Conservation (phyloP, 1,140 invertebrate genomes). For the Nixonia krombeini region DNA sequence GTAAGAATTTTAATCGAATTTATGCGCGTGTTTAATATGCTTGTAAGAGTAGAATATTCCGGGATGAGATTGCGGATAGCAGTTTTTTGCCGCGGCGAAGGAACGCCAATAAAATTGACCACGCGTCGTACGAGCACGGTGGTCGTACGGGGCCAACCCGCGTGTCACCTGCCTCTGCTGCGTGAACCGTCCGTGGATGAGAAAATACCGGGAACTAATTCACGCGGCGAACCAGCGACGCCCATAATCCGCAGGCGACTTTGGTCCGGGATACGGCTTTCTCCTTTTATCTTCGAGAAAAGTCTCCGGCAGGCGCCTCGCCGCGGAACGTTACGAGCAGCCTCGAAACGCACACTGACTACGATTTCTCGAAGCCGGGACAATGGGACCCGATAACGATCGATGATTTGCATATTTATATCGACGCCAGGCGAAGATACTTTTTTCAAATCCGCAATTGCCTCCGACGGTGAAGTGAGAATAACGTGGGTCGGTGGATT, state of each 20-base stretch:
- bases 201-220: constrained; percentile 52
- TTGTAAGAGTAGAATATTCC: too few species aligned
- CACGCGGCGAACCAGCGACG: constrained; percentile 43
- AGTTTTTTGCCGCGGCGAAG: too few species aligned
- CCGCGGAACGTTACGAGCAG: constrained; percentile 16
- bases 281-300: constrained; percentile 48
- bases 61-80: too few species aligned
- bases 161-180: constrained; percentile 38
- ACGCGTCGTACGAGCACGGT: constrained; percentile 30
- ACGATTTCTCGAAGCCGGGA: constrained; percentile 23
- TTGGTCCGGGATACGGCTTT: constrained; percentile 39
- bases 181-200: constrained; percentile 34
- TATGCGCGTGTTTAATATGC: too few species aligned
- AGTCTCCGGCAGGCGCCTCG: constrained; percentile 23
- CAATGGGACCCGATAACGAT: constrained; percentile 42
- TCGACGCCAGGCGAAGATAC: constrained; percentile 20
- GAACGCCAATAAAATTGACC: constrained; percentile 1
- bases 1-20: too few species aligned
- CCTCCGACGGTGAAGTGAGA: neutral
- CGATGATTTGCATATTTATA: constrained; percentile 31
- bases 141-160: constrained; percentile 17
- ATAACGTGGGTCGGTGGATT: too few species aligned
- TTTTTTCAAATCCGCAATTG: constrained; percentile 31
- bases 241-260: constrained; percentile 51
- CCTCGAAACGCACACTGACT: constrained; percentile 22